phyloP scores from a whole-genome alignment of 2,888 invertebrate species.

The Pyralis farinalis region DNA sequence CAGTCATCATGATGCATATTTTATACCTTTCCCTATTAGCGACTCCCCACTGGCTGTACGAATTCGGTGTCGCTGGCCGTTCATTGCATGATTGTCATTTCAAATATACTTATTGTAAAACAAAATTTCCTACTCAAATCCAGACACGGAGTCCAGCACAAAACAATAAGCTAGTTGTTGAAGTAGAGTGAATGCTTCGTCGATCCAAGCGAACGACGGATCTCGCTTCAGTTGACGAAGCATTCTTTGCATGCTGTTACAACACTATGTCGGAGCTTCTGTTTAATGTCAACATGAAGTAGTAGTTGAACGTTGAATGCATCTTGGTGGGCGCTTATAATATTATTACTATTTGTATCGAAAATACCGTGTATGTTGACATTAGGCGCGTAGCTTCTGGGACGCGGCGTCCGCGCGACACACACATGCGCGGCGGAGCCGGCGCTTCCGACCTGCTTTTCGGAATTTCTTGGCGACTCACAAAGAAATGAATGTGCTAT shows the following conservation, averaged over 20 bases:
- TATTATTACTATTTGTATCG: not conserved
- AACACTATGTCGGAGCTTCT: constrained; percentile 50
- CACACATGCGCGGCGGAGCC: constrained; percentile 76
- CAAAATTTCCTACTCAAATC: constrained; percentile 38
- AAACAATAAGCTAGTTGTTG: constrained; percentile 52
- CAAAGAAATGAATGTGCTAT: constrained; percentile 23
- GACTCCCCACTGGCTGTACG: constrained; percentile 63
- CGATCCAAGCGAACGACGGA: constrained; percentile 33
- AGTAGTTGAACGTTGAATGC: not conserved
- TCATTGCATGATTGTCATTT: constrained; percentile 73
- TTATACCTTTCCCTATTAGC: constrained; percentile 80
- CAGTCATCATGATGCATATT: constrained; percentile 76
- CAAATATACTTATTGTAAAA: constrained; percentile 49
- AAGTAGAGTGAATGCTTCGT: constrained; percentile 50
- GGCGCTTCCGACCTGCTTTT: constrained; percentile 61
- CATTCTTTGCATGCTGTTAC: constrained; percentile 62
- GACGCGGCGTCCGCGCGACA: constrained; percentile 57
- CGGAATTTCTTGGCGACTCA: constrained; percentile 35
- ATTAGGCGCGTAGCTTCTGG: constrained; percentile 39
- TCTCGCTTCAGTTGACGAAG: constrained; percentile 41
- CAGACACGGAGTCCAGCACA: constrained; percentile 62
- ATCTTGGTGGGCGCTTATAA: not conserved
- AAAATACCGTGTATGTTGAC: constrained; percentile 28
- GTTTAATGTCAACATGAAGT: constrained; percentile 39
- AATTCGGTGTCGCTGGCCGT: constrained; percentile 66